Base-by-base conservation (phyloP, 2,888 invertebrate genomes). In the Xiphydria camelus region DNA sequence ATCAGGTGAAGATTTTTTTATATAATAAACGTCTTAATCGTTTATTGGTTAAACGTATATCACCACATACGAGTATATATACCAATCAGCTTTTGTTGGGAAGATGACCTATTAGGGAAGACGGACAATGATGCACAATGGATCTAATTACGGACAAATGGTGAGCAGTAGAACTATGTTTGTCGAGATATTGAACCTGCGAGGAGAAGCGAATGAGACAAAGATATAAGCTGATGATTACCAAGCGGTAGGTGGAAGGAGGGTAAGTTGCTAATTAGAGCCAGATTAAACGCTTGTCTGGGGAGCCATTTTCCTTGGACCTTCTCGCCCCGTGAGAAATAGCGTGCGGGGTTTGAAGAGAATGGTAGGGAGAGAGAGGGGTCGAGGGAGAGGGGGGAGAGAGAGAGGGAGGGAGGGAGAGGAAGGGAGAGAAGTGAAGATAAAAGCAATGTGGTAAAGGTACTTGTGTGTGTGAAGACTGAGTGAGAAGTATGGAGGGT, bases 231-330 rank as follows among this genome's bases (percentile, higher is more conserved):
- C n/a, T n/a, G n/a, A n/a, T n/a, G n/a, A n/a, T n/a, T n/a, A n/a
- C n/a, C n/a, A n/a, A n/a, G 52, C 44, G 38, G 47, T 49, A 55
- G 79, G 45, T 79, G 80, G 62, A 68, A 80, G 64, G 68, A 41
- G 48, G 64, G 65, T 73, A 71, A 74, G 72, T 79, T 80, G 79
- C 80, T 80, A 81, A 81, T 81, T 81, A 81, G 81, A 79, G 78
- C 80, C 80, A 81, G 81, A 81, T 81, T 81, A 81, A 81, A 81
- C 80, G 80, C 80, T 79, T 80, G 80, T 80, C 80, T 78, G 78
- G 80, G 79, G 80, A 80, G 79, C 78, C 79, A 80, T 80, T 80
- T 70, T 69, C 66, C 57, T 64, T 61, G 62, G 59, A 59, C 58
- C 56, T 14, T 35, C 37, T 10, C 31, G 26, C 26, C 26, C 43